Conservation (phyloP, 2,797 vertebrate genomes). For the Argyrosomus regius region DNA sequence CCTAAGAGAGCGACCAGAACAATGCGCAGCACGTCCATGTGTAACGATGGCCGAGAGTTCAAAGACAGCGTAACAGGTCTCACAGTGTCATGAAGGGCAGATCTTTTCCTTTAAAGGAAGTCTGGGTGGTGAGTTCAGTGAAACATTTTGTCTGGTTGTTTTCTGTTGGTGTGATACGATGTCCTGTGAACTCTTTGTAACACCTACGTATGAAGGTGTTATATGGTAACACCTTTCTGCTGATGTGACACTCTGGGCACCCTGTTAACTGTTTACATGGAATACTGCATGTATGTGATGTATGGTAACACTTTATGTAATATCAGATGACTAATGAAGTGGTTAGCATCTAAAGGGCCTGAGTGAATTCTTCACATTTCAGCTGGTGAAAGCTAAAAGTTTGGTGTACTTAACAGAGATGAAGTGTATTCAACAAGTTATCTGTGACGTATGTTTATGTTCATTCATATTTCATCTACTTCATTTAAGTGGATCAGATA, state of each 20-base stretch:
- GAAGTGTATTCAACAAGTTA: no score
- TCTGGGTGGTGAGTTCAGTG: background rate
- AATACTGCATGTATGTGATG: no score
- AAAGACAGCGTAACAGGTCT: background rate
- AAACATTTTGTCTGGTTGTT: constrained; percentile 34
- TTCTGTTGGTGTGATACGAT: background rate
- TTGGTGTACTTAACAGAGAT: no score
- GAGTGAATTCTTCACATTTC: no score
- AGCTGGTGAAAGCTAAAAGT: no score
- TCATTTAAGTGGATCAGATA: no score
- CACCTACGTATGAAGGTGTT: background rate
- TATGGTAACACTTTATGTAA: no score
- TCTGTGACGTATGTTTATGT: no score
- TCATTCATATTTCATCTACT: no score
- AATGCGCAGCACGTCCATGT: constrained; percentile 21
- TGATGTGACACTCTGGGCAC: background rate
- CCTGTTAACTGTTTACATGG: background rate
- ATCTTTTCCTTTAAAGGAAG: constrained; percentile 27
- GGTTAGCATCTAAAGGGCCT: no score
- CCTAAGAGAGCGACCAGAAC: constrained; percentile 14
- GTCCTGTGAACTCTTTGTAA: background rate
- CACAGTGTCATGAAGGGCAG: background rate
- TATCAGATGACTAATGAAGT: no score
- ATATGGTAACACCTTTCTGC: background rate
- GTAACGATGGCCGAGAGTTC: background rate